Base-by-base conservation (phyloP, 2,888 invertebrate genomes). In the Drosophila quinaria region DNA sequence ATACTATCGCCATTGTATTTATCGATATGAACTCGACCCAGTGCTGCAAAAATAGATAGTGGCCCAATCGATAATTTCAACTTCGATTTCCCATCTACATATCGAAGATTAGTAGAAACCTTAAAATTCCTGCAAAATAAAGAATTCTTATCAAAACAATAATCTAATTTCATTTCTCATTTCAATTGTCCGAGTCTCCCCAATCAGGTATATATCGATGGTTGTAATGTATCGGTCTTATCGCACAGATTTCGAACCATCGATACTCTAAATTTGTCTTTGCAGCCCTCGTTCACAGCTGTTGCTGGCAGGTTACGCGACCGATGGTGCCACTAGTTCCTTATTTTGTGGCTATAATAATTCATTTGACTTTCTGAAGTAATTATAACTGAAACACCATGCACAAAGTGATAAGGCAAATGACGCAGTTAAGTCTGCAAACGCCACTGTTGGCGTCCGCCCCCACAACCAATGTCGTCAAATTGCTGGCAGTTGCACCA, bases 231-330 rank as follows among this genome's bases (percentile, higher is more conserved):
- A 37, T 37, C 33, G 11, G 1, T 11, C 33, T 33, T 22, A 33
- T 33, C 37, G 37, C 4, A 31, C 8, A 33, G 11, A 4, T 33
- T 33, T 11, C 4, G 13, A 35, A 5, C 1, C 11, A 35, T 37
- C 37, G 37, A 37, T n/a, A 8, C 37, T 37, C 1, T 37, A 6
- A 8, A 35, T 35, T 4, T 35, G 31, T 35, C 4, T 35, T n/a
- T 9, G 15, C 44, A 11, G 35, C 19, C 35, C 39, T 10, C 33
- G 33, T 17, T 42, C 19, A 58, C 73, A 75, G 75, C 78, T 75
- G 75, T 67, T 58, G 76, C 67, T 67, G 66, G 70, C 68, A 80
- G 70, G 74, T 82, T 82, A 83, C 87, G 87, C 84, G 87, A 82
- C 72, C 62, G 44, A 42, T 50, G 62, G 50, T 65, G 72, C 55